Conservation (phyloP, 2,113 vertebrate genomes). For the Boulengeromyrus knoepffleri region DNA sequence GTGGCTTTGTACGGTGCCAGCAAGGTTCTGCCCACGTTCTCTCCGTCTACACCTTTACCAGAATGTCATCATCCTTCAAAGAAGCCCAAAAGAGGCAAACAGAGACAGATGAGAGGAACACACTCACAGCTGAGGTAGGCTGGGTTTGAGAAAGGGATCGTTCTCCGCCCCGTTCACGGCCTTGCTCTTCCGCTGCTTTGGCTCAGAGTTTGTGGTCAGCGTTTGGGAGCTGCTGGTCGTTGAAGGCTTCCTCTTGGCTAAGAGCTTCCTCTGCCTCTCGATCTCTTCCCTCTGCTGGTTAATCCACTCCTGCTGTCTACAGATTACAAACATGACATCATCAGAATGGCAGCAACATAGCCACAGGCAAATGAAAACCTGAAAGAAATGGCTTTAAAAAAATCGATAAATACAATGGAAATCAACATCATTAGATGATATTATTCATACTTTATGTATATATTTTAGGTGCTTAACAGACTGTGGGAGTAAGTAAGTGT, state of each 20-base stretch:
- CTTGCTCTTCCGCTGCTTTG: conserved; percentile 98
- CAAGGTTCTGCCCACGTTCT: background rate
- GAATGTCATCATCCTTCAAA: background rate
- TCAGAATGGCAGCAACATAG: background rate
- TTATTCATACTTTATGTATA: too few relatives aligned
- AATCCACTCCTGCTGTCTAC: conserved; percentile 92
- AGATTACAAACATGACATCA: conserved; percentile 1
- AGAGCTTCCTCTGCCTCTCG: conserved; percentile 94
- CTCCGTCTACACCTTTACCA: background rate
- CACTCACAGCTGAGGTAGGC: conserved; percentile 96
- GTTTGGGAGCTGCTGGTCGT: conserved; percentile 87
- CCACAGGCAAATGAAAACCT: background rate
- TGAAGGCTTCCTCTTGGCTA: conserved; percentile 95
- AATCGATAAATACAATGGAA: background rate
- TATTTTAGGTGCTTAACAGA: too few relatives aligned
- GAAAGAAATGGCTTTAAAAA: background rate
- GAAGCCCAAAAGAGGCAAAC: background rate
- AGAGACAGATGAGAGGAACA: background rate
- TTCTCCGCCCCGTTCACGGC: conserved; percentile 95
- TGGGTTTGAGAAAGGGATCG: conserved; percentile 96
- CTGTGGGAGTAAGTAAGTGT: too few relatives aligned
- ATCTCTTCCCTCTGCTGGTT: conserved; percentile 99
- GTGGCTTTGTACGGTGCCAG: background rate
- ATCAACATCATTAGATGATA: background rate
- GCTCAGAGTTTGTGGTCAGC: conserved; percentile 90